Conservation (phyloP, 2,797 vertebrate genomes). For the Hirundo rustica region DNA sequence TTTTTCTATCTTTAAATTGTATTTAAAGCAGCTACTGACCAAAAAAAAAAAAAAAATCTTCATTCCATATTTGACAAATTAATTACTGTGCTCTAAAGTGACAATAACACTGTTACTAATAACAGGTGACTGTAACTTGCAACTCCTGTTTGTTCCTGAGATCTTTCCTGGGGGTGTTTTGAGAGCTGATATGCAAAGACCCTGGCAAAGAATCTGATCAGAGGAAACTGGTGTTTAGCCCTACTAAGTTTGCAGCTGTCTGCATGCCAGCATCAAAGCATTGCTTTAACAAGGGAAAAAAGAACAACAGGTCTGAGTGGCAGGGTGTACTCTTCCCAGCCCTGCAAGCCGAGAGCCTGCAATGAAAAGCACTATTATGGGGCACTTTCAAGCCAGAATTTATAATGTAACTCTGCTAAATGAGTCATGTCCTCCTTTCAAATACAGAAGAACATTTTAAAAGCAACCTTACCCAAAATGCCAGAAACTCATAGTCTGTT, state of each 20-base stretch:
- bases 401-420: constrained; percentile 18
- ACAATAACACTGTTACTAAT: background rate
- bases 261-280: constrained; percentile 19
- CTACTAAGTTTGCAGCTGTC: background rate
- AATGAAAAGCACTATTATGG: constrained; percentile 54
- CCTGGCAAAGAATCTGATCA: background rate
- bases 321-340: constrained; percentile 36
- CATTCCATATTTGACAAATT: background rate
- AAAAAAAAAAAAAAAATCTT: background rate
- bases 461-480: constrained; percentile 46
- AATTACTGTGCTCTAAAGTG: background rate
- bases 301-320: constrained; percentile 7
- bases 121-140: background rate
- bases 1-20: background rate
- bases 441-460: constrained; percentile 34
- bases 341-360: background rate
- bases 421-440: constrained; percentile 52
- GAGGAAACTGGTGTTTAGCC: background rate
- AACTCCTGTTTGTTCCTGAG: background rate
- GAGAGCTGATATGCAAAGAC: background rate
- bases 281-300: background rate
- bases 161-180: background rate
- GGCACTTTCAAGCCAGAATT: constrained; percentile 8
- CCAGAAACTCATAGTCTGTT: constrained; percentile 21
- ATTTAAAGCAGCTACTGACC: background rate